These are phyloP conservation scores for Erynnis tages DNA, from an alignment of 2,888 invertebrate species.

Conservation along the genomic window DNA sequence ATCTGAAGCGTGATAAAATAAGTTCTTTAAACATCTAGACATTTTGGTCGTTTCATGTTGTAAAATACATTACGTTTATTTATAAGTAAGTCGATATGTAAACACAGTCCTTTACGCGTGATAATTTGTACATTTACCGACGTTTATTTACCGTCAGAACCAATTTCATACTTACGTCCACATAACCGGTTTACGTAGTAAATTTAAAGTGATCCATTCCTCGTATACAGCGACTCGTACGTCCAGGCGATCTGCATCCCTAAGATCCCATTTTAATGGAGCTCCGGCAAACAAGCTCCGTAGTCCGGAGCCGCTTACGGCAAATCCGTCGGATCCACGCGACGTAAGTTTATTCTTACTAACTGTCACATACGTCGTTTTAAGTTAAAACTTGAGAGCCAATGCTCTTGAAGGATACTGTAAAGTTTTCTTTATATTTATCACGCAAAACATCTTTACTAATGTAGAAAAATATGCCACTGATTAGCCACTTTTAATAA, in stretches of 20 bases:
- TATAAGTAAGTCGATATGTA: too few relatives aligned
- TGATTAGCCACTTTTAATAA: too few relatives aligned
- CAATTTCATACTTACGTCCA: slow-evolving; percentile 1
- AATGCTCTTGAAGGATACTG: not conserved
- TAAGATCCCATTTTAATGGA: slow-evolving; percentile 81
- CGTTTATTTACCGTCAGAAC: not conserved
- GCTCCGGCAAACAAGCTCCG: slow-evolving; percentile 78
- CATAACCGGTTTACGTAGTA: slow-evolving; percentile 15
- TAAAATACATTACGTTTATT: too few relatives aligned
- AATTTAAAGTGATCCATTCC: slow-evolving; percentile 31
- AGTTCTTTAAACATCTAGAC: not conserved
- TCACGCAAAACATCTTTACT: too few relatives aligned
- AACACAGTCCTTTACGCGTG: too few relatives aligned
- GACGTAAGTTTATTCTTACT: slow-evolving; percentile 39
- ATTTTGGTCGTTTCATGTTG: too few relatives aligned
- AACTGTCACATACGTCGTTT: slow-evolving; percentile 7
- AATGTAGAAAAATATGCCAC: too few relatives aligned
- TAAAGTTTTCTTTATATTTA: not conserved
- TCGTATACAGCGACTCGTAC: slow-evolving; percentile 31
- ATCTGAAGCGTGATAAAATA: slow-evolving; percentile 8
- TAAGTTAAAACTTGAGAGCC: not conserved
- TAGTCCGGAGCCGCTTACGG: slow-evolving; percentile 74
- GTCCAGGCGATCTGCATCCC: slow-evolving; percentile 78
- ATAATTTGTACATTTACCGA: not conserved
- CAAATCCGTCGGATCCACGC: slow-evolving; percentile 73